These are phyloP conservation scores for Atlantisia rogersi DNA, from an alignment of 2,113 vertebrate genomes.

Conservation along the genomic window DNA sequence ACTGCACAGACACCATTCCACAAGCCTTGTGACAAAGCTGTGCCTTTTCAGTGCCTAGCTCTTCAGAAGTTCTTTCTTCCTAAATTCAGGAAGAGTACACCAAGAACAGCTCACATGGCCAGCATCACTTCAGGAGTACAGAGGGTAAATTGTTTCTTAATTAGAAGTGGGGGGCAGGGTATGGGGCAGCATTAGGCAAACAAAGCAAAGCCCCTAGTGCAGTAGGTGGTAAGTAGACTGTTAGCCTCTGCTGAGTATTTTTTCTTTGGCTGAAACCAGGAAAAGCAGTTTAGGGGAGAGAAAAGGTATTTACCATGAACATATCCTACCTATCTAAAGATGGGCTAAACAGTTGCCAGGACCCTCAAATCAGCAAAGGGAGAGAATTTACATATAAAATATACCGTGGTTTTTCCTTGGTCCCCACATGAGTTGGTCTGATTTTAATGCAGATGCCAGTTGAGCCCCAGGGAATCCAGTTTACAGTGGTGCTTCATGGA, in stretches of 20 bases:
- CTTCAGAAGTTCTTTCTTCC: not conserved
- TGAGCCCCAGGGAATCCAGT: not conserved
- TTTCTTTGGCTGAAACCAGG: not conserved
- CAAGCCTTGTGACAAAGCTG: not conserved
- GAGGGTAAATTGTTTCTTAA: not conserved
- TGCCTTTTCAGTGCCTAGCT: not conserved
- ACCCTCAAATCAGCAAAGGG: not conserved
- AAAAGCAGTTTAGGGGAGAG: not conserved
- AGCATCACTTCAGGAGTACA: not conserved
- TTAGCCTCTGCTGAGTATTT: not conserved
- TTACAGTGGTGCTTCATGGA: not conserved
- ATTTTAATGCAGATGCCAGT: not conserved
- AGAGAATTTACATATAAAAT: not conserved
- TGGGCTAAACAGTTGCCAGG: not conserved
- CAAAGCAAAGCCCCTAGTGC: not conserved
- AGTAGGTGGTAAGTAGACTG: not conserved
- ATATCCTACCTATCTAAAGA: not conserved
- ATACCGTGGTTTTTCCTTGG: not conserved
- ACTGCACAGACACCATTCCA: not conserved
- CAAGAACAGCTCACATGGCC: not conserved
- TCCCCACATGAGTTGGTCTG: not conserved
- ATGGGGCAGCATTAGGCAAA: conserved; percentile 8
- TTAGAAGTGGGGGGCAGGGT: not conserved
- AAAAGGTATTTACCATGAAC: conserved; percentile 6
- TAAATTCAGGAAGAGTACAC: not conserved